Evolutionary conservation across 2,888 invertebrate species (phyloP), one percentile per base, ranked within the genome.

Genomic region (Ennomos erosarius): DNA sequence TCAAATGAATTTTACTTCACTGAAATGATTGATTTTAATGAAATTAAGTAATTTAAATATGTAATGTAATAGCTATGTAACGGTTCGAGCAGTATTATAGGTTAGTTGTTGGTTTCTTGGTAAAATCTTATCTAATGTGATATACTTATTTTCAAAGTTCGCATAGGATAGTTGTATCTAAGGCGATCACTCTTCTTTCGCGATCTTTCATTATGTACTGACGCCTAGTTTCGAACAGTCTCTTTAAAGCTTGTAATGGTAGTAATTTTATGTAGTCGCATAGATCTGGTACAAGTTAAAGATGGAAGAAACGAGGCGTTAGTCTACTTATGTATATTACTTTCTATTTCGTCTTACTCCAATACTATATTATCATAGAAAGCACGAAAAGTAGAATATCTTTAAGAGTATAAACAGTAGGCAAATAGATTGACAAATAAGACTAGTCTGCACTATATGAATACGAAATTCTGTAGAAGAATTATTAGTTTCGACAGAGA

Each of bases 51-150:
- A 81, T 78, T 69, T 72, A 72, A 67, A 78, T 73, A 64, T 76
- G 71, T 79, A 80, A 81, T 79, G 71, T 81, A 80, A 83, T 82
- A 82, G 76, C 76, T 81, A 77, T 77, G 75, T 78, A 77, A 82
- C 75, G 78, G 82, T 85, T 84, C 79, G 73, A 87, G 79, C 90
- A 91, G 91, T 91, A 91, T 91, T 91, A 91, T 91, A 91, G 91
- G 88, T 88, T 90, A 91, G 87, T 85, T 82, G 76, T 85, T 85
- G 76, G 65, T 74, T 82, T 81, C 76, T 79, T 84, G 79, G 80
- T 83, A 70, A 82, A 82, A 82, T 85, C 75, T n/a, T 84, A 75
- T 85, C 75, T 83, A 76, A 80, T 88, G 88, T 88, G 86, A 86
- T 89, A 85, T 59, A 11, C 81, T 74, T 81, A 11, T 81, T 74